Conservation (phyloP, 2,113 vertebrate species). For the Suricata suricatta region DNA sequence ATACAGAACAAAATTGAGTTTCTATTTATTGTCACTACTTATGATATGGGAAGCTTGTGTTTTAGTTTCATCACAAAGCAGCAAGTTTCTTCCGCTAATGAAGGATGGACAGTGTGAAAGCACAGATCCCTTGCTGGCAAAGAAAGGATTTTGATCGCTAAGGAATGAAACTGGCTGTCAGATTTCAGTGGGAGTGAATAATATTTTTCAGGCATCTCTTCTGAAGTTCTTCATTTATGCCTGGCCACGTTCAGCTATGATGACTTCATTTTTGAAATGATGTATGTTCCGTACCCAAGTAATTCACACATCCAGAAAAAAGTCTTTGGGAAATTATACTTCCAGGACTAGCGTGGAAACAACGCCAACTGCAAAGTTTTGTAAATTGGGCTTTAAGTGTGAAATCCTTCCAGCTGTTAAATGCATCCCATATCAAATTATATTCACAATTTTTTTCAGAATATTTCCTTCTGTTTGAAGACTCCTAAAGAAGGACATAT, state of each 20-base stretch:
- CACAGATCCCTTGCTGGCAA: conserved; percentile 61
- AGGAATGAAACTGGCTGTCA: conserved; percentile 60
- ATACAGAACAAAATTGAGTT: not conserved
- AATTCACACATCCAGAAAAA: conserved; percentile 80
- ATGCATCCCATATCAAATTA: conserved; percentile 87
- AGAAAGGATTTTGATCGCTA: conserved; percentile 54
- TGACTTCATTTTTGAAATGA: conserved; percentile 76
- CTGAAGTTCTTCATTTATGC: conserved; percentile 75
- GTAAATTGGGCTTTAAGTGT: conserved; percentile 87
- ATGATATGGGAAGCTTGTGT: not conserved
- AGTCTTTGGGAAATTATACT: conserved; percentile 83
- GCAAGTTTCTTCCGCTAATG: not conserved
- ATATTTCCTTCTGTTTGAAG: conserved; percentile 78
- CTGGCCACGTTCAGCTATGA: conserved; percentile 74
- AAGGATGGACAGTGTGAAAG: not conserved
- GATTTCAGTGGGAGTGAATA: conserved; percentile 47
- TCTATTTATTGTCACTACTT: conserved; percentile 4
- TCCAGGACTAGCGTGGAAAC: conserved; percentile 84
- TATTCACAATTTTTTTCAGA: conserved; percentile 83
- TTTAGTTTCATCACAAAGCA: not conserved
- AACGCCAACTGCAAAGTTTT: conserved; percentile 83
- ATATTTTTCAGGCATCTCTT: conserved; percentile 61
- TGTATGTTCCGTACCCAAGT: conserved; percentile 81
- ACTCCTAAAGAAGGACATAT: conserved; percentile 71
- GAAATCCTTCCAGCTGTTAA: conserved; percentile 91